Evolutionary conservation across 1,140 invertebrate genomes (phyloP).

Genomic region (Leptinotarsa undecemlineata): DNA sequence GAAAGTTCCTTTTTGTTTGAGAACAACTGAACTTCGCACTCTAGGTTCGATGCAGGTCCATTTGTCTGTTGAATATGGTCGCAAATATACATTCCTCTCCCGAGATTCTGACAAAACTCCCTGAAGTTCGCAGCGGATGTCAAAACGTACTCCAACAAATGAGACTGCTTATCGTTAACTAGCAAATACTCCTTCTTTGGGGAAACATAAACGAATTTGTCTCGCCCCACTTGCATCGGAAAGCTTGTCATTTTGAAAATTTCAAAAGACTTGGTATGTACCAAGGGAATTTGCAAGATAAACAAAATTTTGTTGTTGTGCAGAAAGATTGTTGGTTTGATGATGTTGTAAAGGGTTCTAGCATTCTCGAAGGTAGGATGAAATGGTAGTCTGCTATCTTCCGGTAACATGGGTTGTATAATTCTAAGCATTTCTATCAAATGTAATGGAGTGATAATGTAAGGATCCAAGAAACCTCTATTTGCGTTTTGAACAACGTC

Average conservation of each 20-base stretch:
- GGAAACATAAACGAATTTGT: slow-evolving; percentile 14
- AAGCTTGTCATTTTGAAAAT: slow-evolving; percentile 18
- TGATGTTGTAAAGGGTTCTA: slow-evolving; percentile 13
- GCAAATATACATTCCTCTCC: slow-evolving; percentile 5
- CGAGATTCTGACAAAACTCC: background rate
- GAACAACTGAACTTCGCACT: slow-evolving; percentile 15
- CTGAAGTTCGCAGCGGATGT: slow-evolving; percentile 1
- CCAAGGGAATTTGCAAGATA: slow-evolving; percentile 10
- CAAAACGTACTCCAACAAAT: slow-evolving; percentile 7
- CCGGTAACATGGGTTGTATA: background rate
- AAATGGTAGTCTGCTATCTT: slow-evolving; percentile 4
- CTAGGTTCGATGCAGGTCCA: background rate
- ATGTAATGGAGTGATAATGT: slow-evolving; percentile 12
- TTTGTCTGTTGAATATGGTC: background rate
- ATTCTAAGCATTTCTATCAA: slow-evolving; percentile 10
- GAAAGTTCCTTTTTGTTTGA: background rate
- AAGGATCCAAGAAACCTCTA: slow-evolving; percentile 15
- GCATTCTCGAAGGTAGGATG: slow-evolving; percentile 6
- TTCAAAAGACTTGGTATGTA: background rate
- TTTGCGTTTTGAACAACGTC: slow-evolving; percentile 10
- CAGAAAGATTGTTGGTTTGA: slow-evolving; percentile 9
- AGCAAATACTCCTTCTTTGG: slow-evolving; percentile 7
- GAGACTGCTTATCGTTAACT: background rate
- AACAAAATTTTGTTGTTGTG: slow-evolving; percentile 4
- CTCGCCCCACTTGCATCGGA: background rate